Evolutionary conservation across 2,113 vertebrate genomes (phyloP), one percentile per base, ranked within the genome.

Genomic region (Nannospalax galili): DNA sequence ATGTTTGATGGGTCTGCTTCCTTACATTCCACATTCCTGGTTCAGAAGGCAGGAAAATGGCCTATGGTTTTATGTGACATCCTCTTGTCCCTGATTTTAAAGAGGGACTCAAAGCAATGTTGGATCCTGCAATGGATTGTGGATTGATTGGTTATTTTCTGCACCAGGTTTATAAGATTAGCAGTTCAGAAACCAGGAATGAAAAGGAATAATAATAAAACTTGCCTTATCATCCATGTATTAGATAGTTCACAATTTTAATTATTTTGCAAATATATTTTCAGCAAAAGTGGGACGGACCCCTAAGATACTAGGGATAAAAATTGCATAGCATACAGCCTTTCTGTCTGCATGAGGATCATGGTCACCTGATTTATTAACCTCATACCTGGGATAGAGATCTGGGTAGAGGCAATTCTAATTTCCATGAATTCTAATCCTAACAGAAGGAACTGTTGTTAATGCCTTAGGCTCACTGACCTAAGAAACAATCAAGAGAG

Each of bases 301-400:
- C 7, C 37, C 2, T 67, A 73, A 64, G 24, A 17, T 10, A 35
- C 7, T 15, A 3, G 17, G 9, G 40, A 78, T 35, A 62, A 15
- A 92, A 42, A 14, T 78, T 67, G 45, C 7, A 37, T 3, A 64
- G 58, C 19, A 14, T 72, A 42, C 11, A 15, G 1, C 1, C 3
- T 11, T 65, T 10, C 0, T 64, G 19, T 88, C 62, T 35, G 64
- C 24, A 40, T 62, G 20, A 69, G 20, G 26, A 79, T 22, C 4
- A 26, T 45, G 45, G 11, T 30, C 35, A 14, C 17, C 26, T 64
- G 56, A n/a, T 15, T 45, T 35, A 26, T 48, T 56, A 4, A 30
- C 1, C 26, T 67, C 20, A n/a, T 28, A 14, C 1, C 0, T 14
- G 2, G 8, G 26, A 22, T 32, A 30, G 19, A 24, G 28, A 65